Percentiles rank a stretch among this genome's conserved stretches.
Evolutionary conservation across 2,888 invertebrate genomes (phyloP).

Genomic region (Ptycholaimellus sp.): DNA sequence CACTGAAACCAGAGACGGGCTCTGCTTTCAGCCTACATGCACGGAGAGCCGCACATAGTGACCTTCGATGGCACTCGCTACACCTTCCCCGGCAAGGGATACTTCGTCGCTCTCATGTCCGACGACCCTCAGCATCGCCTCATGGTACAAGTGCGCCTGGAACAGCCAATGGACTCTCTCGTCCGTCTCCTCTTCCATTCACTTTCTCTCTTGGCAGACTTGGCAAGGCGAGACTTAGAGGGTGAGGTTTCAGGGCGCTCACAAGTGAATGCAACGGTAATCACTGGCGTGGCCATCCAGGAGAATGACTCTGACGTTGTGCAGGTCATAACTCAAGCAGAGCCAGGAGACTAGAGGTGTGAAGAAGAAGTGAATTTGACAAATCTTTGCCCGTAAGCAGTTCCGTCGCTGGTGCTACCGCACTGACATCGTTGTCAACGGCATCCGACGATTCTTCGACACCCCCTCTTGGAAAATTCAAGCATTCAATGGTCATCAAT

Average conservation of each 20-base stretch:
- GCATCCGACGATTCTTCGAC: constrained; percentile 60
- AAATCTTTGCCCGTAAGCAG: constrained; percentile 52
- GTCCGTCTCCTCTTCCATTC: constrained; percentile 9
- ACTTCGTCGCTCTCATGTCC: constrained; percentile 48
- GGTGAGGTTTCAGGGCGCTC: constrained; percentile 13
- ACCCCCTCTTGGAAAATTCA: constrained; percentile 60
- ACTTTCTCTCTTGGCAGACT: neutral
- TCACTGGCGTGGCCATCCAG: constrained; percentile 37
- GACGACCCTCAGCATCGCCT: constrained; percentile 15
- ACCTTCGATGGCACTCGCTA: constrained; percentile 71
- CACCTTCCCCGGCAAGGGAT: constrained; percentile 79
- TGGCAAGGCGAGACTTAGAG: neutral
- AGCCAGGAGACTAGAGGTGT: too few relatives aligned
- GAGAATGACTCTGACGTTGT: constrained; percentile 61
- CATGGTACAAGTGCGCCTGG: constrained; percentile 20
- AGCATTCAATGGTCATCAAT: constrained; percentile 11
- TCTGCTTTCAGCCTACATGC: constrained; percentile 45
- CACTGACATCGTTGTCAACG: constrained; percentile 67
- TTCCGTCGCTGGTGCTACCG: constrained; percentile 71
- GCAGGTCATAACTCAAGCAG: constrained; percentile 33
- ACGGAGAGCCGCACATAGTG: constrained; percentile 73
- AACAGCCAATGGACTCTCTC: constrained; percentile 20
- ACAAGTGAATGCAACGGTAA: constrained; percentile 24
- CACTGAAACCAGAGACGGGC: too few relatives aligned
- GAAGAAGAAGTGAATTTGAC: too few relatives aligned